Conservation (phyloP, 1,140 invertebrate species). For the Brachionus asplanchnoidis region DNA sequence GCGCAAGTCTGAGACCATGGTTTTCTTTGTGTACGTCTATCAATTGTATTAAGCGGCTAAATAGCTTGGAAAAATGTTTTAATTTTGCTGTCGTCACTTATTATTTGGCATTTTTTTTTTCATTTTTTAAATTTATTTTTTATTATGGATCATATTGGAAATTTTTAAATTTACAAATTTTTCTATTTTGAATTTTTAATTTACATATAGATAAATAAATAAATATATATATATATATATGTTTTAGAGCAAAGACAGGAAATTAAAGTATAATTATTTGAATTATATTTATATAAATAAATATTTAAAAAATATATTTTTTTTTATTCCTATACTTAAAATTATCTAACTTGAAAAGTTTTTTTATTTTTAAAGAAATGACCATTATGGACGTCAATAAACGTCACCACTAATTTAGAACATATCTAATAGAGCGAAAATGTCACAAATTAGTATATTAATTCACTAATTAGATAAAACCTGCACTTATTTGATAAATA, state of each 20-base stretch:
- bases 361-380: no score
- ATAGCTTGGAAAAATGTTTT: neutral
- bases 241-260: neutral
- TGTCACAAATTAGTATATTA: no score
- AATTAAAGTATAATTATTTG: conserved; percentile 14
- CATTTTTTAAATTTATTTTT: neutral
- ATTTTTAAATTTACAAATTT: neutral
- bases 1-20: neutral
- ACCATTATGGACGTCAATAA: no score
- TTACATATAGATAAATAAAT: neutral
- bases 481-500: no score
- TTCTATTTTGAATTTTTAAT: conserved; percentile 1
- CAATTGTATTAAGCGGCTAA: neutral
- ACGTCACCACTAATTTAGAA: no score
- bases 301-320: neutral
- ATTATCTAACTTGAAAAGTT: no score
- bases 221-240: neutral
- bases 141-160: neutral
- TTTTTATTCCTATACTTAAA: neutral
- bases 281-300: conserved; percentile 36
- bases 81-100: neutral
- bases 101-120: neutral
- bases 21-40: neutral
- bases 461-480: no score
- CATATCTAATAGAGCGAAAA: no score